Evolutionary conservation across 2,113 vertebrate species (phyloP).

Genomic region (Perccottus glenii): DNA sequence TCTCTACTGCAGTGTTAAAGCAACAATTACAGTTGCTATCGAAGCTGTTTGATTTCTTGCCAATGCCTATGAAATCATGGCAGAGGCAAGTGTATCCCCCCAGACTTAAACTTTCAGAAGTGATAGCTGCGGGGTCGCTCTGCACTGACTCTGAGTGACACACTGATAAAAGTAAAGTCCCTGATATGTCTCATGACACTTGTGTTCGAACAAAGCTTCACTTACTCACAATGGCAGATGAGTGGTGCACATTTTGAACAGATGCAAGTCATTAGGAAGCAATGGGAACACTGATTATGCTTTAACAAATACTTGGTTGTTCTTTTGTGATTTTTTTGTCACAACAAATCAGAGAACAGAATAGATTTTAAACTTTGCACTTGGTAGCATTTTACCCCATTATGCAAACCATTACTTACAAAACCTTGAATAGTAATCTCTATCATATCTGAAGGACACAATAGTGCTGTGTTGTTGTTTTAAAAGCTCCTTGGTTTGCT

Average conservation of each 20-base stretch:
- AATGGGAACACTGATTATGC: slow-evolving; percentile 68
- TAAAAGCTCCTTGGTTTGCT: no score
- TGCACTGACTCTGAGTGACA: not conserved
- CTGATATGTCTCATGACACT: not conserved
- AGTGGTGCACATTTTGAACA: slow-evolving; percentile 65
- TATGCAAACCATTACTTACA: no score
- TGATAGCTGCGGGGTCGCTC: not conserved
- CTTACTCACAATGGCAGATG: slow-evolving; percentile 37
- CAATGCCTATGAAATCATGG: slow-evolving; percentile 70
- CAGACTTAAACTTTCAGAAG: slow-evolving; percentile 20
- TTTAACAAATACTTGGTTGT: slow-evolving; percentile 3
- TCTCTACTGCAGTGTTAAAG: slow-evolving; percentile 67
- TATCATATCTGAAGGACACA: no score
- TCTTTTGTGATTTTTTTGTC: slow-evolving; percentile 14
- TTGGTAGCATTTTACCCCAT: no score
- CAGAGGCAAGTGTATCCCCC: slow-evolving; percentile 45
- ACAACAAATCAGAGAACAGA: not conserved
- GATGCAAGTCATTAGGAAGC: slow-evolving; percentile 74
- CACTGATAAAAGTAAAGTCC: slow-evolving; percentile 2
- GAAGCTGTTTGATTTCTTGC: slow-evolving; percentile 65
- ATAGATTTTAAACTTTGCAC: no score
- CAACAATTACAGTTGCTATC: slow-evolving; percentile 66
- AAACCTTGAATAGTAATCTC: no score
- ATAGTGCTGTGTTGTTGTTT: no score
- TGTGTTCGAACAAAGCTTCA: slow-evolving; percentile 23